Percentiles rank a stretch among this genome's conserved stretches.
Evolutionary conservation across 2,113 vertebrate genomes (phyloP).

Genomic region (Casuarius casuarius): DNA sequence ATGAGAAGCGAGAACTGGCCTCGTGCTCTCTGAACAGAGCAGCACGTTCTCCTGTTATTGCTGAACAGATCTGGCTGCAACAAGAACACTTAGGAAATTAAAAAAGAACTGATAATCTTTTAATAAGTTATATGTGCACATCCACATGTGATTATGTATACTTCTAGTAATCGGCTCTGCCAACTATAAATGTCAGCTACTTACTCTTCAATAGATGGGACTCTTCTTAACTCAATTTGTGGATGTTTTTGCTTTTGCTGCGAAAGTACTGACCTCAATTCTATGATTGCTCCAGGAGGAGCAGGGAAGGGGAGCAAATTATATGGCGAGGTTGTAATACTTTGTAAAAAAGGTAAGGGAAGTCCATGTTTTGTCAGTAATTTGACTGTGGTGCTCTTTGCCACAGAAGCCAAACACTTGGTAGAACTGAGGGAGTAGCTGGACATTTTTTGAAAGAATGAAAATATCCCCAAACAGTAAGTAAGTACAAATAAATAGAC

Average conservation of each 20-base stretch:
- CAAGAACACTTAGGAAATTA: not conserved
- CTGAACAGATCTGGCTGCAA: not conserved
- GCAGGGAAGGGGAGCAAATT: not conserved
- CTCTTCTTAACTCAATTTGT: not conserved
- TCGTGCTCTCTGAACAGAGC: slow-evolving; percentile 4
- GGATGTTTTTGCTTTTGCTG: not conserved
- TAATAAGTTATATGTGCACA: not conserved
- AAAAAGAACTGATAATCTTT: not conserved
- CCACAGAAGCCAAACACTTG: not conserved
- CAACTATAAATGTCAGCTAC: not conserved
- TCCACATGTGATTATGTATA: not conserved
- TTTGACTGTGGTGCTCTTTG: not conserved
- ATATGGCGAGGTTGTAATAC: not conserved
- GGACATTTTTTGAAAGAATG: not conserved
- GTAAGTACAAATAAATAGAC: not conserved
- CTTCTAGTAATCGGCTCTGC: not conserved
- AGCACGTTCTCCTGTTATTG: not conserved
- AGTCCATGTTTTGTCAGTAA: not conserved
- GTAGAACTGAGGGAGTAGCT: not conserved
- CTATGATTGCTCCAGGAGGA: not conserved
- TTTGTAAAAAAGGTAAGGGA: not conserved
- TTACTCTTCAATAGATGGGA: not conserved
- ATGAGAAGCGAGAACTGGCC: not conserved
- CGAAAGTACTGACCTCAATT: not conserved
- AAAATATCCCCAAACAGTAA: not conserved